Base-by-base conservation (phyloP, 2,888 invertebrate species). In the Colletes collaris region DNA sequence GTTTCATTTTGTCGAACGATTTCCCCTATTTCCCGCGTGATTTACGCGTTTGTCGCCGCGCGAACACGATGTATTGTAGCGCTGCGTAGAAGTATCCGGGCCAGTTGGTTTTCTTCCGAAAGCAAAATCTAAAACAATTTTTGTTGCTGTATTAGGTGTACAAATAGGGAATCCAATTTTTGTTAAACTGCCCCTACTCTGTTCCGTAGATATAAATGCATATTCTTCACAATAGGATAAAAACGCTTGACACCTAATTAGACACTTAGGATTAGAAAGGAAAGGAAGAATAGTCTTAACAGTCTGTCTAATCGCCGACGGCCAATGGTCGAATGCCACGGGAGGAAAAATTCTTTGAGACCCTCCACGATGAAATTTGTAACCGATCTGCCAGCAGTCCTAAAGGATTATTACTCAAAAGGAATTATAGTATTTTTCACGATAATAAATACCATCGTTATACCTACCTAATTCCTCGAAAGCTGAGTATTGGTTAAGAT, bases 251-350 rank as follows among this genome's bases (percentile, higher is more conserved):
- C 79, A 69, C 55, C 69, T 72, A 75, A 77, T 83, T 79, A 79
- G 71, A 72, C 77, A 60, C 69, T 82, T 76, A 77, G 69, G 72
- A 79, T 83, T 69, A 79, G 52, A 53, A 66, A 55, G 52, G 13
- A 55, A 70, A 56, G 7, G 56, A 62, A 63, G 65, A 67, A 66
- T 62, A 49, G 62, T 35, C 53, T 64, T 63, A 71, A 66, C 62
- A 70, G 50, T 67, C 49, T 58, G 56, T 63, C 76, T 72, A 79
- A 81, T 80, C 59, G 63, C 10, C 13, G 50, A 44, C 62, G 56
- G 69, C 62, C 78, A 75, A 81, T 65, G 75, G 67, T 49, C 35
- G 59, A 13, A 68, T 63, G 46, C 13, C 7, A 64, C 13, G 37
- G 71, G 67, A 62, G 40, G 58, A 52, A 65, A 62, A 66, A 75